Conservation (phyloP, 2,888 invertebrate genomes). For the Acanthosoma haemorrhoidale region DNA sequence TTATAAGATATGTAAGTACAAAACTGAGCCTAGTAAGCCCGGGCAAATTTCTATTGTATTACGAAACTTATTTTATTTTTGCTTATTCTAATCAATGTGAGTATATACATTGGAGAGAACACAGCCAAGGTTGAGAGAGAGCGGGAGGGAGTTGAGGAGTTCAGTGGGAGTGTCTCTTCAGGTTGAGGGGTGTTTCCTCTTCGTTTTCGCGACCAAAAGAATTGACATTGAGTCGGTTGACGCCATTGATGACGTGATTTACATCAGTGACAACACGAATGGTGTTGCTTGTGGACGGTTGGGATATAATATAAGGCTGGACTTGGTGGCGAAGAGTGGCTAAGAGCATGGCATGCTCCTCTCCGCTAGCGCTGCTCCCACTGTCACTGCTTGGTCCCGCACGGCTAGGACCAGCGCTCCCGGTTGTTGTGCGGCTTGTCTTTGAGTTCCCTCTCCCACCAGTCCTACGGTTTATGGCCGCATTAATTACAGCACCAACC, state of each 20-base stretch:
- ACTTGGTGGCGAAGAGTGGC: conserved; percentile 63
- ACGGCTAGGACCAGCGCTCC: too few species aligned
- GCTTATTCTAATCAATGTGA: background rate
- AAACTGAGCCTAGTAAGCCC: background rate
- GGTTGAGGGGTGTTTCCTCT: conserved; percentile 40
- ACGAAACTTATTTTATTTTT: conserved; percentile 7
- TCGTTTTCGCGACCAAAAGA: too few species aligned
- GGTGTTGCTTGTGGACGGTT: conserved; percentile 53
- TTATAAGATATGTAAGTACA: conserved; percentile 29
- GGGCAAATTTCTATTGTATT: background rate
- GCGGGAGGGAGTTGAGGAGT: background rate
- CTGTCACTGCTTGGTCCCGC: conserved; percentile 18
- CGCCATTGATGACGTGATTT: conserved; percentile 44
- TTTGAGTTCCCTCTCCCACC: too few species aligned
- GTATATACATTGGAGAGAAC: too few species aligned
- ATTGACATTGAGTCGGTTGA: too few species aligned
- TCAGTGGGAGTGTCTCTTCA: conserved; percentile 37
- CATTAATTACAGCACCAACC: too few species aligned
- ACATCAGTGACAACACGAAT: too few species aligned
- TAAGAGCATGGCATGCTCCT: conserved; percentile 56
- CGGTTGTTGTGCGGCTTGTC: too few species aligned
- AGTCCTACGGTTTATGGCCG: too few species aligned
- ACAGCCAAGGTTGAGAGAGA: conserved; percentile 7
- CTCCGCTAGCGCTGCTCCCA: conserved; percentile 37
- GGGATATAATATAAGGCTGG: conserved; percentile 70